These are phyloP conservation scores for Oxycera nigricornis DNA, from an alignment of 2,888 invertebrate genomes.

Conservation along the genomic window DNA sequence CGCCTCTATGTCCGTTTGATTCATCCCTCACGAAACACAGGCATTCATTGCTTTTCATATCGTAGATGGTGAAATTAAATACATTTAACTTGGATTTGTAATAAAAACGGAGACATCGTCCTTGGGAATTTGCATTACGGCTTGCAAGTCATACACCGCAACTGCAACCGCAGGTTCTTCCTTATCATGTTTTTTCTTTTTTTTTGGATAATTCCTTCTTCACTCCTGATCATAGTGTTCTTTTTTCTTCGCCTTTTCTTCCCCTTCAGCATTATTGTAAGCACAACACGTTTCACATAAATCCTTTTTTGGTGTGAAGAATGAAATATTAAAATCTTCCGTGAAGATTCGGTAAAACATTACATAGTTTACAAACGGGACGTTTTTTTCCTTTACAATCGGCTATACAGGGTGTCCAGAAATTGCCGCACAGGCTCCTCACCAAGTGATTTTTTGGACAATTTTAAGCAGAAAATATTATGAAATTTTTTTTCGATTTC, in stretches of 20 bases:
- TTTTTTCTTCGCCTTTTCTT: constrained; percentile 3
- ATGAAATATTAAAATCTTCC: constrained; percentile 15
- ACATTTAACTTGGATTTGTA: constrained; percentile 30
- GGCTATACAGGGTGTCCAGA: too few species aligned
- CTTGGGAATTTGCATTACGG: constrained; percentile 70
- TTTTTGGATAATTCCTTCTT: neutral
- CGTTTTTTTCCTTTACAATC: too few species aligned
- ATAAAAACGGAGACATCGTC: constrained; percentile 59
- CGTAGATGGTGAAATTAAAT: constrained; percentile 34
- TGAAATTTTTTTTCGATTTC: too few species aligned
- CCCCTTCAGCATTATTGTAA: constrained; percentile 19
- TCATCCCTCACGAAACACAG: neutral
- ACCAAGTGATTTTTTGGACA: too few species aligned
- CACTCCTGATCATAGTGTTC: neutral
- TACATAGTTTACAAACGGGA: constrained; percentile 3
- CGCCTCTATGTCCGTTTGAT: neutral
- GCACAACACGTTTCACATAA: constrained; percentile 7
- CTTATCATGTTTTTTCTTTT: neutral
- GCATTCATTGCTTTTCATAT: too few species aligned
- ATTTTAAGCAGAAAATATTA: too few species aligned
- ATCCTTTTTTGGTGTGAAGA: too few species aligned
- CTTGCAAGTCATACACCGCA: constrained; percentile 62
- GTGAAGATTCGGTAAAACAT: constrained; percentile 19
- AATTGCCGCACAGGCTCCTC: too few species aligned
- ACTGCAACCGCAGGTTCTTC: constrained; percentile 49